A percentile compares a stretch with the other conserved stretches of the same genome.
Evolutionary conservation across 2,797 vertebrate genomes (phyloP).

Genomic region (Euthynnus affinis): DNA sequence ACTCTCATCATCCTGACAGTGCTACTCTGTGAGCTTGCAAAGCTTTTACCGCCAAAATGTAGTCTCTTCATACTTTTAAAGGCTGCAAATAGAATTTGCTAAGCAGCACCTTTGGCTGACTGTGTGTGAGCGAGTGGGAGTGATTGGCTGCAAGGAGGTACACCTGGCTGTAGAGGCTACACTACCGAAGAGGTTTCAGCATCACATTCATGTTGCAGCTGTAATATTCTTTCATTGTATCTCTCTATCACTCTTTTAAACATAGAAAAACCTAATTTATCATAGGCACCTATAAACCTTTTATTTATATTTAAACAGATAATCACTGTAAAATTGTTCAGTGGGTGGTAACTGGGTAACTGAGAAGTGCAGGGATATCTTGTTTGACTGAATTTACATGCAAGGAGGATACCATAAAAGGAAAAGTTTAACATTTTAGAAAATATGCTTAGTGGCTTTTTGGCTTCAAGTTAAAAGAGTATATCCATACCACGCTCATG

Average conservation of each 20-base stretch:
- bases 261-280: background rate
- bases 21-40: conserved; percentile 35
- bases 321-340: conserved; percentile 13
- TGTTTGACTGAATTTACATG: conserved; percentile 8
- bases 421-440: conserved; percentile 5
- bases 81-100: conserved; percentile 39
- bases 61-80: conserved; percentile 29
- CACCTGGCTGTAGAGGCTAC: background rate
- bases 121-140: conserved; percentile 4
- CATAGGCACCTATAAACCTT: background rate
- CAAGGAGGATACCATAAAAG: conserved; percentile 6
- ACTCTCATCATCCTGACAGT: conserved; percentile 45
- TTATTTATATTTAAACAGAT: conserved; percentile 9
- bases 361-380: background rate
- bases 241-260: background rate
- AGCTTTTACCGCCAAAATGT: conserved; percentile 31
- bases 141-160: background rate
- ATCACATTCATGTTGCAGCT: background rate
- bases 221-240: conserved; percentile 3
- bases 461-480: no score
- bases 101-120: conserved; percentile 18
- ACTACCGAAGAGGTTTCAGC: conserved; percentile 1
- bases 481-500: no score
- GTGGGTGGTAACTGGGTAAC: background rate
- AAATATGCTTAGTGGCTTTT: background rate